Conservation (phyloP, 2,113 vertebrate genomes). For the Paramormyrops kingsleyae region DNA sequence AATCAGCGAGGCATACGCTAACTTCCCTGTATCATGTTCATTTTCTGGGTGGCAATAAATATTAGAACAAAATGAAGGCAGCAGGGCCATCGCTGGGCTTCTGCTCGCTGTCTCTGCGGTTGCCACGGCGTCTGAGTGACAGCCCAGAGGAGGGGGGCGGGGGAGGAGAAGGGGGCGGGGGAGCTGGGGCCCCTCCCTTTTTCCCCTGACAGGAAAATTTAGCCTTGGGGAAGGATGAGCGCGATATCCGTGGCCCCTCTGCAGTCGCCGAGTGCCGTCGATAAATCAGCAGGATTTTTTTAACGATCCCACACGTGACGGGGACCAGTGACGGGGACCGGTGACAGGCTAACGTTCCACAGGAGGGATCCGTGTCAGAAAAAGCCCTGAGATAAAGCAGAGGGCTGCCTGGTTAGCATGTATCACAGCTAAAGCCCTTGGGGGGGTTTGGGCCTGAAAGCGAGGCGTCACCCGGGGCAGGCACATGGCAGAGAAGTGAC, state of each 20-base stretch:
- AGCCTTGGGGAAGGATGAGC: constrained; percentile 72
- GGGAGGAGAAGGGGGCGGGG: constrained; percentile 28
- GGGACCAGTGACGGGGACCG: constrained; percentile 59
- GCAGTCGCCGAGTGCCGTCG: constrained; percentile 67
- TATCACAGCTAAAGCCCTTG: constrained; percentile 40
- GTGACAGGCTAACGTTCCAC: constrained; percentile 51
- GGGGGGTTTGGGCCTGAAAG: not conserved
- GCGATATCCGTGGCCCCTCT: constrained; percentile 59
- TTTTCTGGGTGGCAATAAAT: constrained; percentile 75
- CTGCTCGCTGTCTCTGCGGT: constrained; percentile 70
- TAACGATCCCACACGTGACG: constrained; percentile 82
- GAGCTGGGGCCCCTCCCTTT: constrained; percentile 34
- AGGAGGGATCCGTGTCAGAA: constrained; percentile 72
- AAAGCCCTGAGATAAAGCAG: constrained; percentile 57
- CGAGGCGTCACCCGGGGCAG: not conserved
- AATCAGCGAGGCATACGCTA: constrained; percentile 55
- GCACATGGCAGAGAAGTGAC: not conserved
- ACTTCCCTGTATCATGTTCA: constrained; percentile 67
- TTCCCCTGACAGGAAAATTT: constrained; percentile 67
- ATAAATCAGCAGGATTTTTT: constrained; percentile 82
- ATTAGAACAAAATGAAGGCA: constrained; percentile 75
- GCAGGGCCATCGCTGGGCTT: constrained; percentile 64
- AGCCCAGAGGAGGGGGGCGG: constrained; percentile 50
- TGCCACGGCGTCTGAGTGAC: constrained; percentile 75
- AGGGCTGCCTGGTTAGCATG: constrained; percentile 50